Evolutionary conservation across 2,113 vertebrate species (phyloP), one percentile per base, ranked within the genome.

Genomic region (Aspiorhynchus laticeps): DNA sequence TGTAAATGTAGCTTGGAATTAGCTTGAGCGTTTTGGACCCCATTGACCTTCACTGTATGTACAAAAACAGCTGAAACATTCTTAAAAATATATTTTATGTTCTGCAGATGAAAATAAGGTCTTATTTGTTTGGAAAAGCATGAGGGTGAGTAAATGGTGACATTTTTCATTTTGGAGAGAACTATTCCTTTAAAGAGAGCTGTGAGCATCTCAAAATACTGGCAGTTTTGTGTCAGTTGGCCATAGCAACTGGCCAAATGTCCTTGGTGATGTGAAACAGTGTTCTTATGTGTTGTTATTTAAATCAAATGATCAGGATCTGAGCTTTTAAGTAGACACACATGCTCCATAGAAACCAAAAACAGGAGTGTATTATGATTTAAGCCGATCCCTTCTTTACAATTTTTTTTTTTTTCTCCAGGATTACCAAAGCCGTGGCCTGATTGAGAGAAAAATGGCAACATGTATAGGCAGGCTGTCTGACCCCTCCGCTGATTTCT

Each of bases 401-500:
- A 86, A 87, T 79, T 74, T 81, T 65, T 53, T 48, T 78, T 83
- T 85, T 90, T 83, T 84, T 82, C 74, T 85, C 4, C 33, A 38
- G 89, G 87, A 87, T 88, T 88, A 87, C 85, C 85, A 80, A 59
- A 86, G 84, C 80, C 28, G 75, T 84, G 84, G 67, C 85, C 85
- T 51, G 86, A 86, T 87, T 89, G 88, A 87, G 78, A 80, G 75
- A 90, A 90, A 86, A 88, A 90, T 90, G 89, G 80, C 84, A 56
- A 84, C 89, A 88, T 84, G 89, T 86, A 88, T 84, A 75, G 80
- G 87, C 89, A 90, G 56, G 89, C 84, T 17, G 48, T 83, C 75
- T 90, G 89, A 90, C 89, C 89, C 85, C 75, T 87, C 76, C 46
- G 67, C 74, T 90, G 89, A 90, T 88, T 90, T 74, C 83, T 86